These are phyloP conservation scores for Mastigias papua DNA, from an alignment of 30 jellyfish, hydroid and myxozoan species.

Conservation along the genomic window DNA sequence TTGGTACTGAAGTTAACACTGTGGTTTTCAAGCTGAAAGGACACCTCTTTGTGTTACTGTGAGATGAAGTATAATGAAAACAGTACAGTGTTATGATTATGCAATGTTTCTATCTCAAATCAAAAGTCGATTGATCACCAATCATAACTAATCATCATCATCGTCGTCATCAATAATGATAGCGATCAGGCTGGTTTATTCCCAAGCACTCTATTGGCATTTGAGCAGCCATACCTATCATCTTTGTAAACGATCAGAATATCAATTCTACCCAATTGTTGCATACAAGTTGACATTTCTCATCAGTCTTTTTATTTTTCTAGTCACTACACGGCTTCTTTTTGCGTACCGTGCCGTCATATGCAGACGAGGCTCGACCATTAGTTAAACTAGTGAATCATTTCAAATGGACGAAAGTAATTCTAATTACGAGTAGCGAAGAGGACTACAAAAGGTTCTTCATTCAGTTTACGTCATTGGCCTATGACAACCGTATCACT, in stretches of 20 bases:
- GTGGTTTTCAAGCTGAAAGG: too few species aligned
- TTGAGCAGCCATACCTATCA: too few species aligned
- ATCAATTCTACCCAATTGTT: too few species aligned
- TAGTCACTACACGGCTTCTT: constrained; percentile 70
- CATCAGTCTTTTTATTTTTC: background rate
- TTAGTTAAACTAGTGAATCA: constrained; percentile 40
- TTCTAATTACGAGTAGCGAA: constrained; percentile 74
- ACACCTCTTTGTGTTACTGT: too few species aligned
- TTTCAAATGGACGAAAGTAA: constrained; percentile 83
- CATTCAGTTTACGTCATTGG: constrained; percentile 86
- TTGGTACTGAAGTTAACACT: too few species aligned
- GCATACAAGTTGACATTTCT: too few species aligned
- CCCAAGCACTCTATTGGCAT: too few species aligned
- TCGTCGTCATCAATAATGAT: background rate
- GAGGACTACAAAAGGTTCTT: constrained; percentile 63
- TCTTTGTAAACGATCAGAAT: too few species aligned
- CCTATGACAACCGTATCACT: constrained; percentile 74
- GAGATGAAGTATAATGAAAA: too few species aligned
- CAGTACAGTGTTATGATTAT: too few species aligned
- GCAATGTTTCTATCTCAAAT: too few species aligned
- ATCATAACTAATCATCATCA: background rate
- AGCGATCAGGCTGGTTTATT: background rate
- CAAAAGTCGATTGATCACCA: too few species aligned
- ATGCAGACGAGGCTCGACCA: constrained; percentile 79
- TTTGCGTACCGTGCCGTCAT: constrained; percentile 80